phyloP scores from a whole-genome alignment of 2,888 invertebrate genomes.

The Odontocerum albicorne region DNA sequence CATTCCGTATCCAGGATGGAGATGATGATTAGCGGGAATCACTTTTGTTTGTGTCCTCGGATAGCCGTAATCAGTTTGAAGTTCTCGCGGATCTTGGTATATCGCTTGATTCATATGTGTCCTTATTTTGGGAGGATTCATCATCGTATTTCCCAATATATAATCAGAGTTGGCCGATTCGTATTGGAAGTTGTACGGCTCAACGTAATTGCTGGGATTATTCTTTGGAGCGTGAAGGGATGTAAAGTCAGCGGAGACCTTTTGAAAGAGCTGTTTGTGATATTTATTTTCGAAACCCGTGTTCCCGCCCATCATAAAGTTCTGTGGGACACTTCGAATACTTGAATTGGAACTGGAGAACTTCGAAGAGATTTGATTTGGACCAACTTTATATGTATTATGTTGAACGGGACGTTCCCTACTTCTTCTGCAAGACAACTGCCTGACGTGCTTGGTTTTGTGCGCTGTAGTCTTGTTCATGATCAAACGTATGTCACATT shows the following conservation, averaged over 20 bases:
- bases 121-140: slow-evolving; percentile 6
- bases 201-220: not conserved
- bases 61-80: not conserved
- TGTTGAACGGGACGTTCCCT: not conserved
- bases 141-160: not conserved
- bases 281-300: slow-evolving; percentile 9
- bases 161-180: not conserved
- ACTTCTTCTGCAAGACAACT: slow-evolving; percentile 22
- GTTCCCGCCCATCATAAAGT: slow-evolving; percentile 25
- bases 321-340: slow-evolving; percentile 51
- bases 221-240: not conserved
- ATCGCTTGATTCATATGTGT: not conserved
- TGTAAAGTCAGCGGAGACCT: slow-evolving; percentile 1
- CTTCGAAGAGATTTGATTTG: slow-evolving; percentile 39
- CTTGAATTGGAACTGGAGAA: slow-evolving; percentile 51
- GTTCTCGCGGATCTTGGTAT: not conserved
- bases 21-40: slow-evolving; percentile 13
- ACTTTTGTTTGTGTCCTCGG: slow-evolving; percentile 4
- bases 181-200: slow-evolving; percentile 8
- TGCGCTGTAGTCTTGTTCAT: slow-evolving; percentile 36
- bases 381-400: slow-evolving; percentile 5
- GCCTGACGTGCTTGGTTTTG: slow-evolving; percentile 20
- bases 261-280: not conserved
- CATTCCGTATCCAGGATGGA: slow-evolving; percentile 25
- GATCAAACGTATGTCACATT: slow-evolving; percentile 55